Evolutionary conservation across 2,888 invertebrate genomes (phyloP).

Genomic region (Eupithecia pulchellata): DNA sequence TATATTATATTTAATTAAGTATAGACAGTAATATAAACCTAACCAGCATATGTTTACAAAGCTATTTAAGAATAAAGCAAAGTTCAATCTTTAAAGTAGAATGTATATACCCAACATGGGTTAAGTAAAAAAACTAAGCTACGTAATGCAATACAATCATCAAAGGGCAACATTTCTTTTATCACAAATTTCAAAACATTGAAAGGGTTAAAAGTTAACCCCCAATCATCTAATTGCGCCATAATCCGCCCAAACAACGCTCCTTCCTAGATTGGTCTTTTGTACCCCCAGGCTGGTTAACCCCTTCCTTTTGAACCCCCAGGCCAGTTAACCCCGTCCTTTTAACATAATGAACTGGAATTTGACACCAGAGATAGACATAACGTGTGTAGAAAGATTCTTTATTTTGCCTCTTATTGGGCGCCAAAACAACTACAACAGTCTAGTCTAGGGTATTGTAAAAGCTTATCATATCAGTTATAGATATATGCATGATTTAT

Average conservation of each 20-base stretch:
- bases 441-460: no score
- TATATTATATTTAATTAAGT: no score
- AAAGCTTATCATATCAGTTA: no score
- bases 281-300: slow-evolving; percentile 23
- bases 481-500: no score
- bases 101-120: not conserved
- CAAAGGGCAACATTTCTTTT: not conserved
- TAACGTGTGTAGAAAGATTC: not conserved
- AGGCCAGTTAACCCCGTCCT: slow-evolving; percentile 36
- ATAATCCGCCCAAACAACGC: slow-evolving; percentile 52
- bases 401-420: not conserved
- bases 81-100: not conserved
- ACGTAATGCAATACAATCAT: not conserved
- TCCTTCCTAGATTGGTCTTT: slow-evolving; percentile 44
- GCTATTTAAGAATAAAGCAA: not conserved
- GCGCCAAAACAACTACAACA: not conserved
- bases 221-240: slow-evolving; percentile 57
- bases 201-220: slow-evolving; percentile 50
- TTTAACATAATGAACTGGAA: slow-evolving; percentile 38
- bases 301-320: slow-evolving; percentile 26
- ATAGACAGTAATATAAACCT: not conserved
- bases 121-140: not conserved
- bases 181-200: slow-evolving; percentile 15
- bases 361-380: slow-evolving; percentile 25
- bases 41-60: not conserved